These are phyloP conservation scores for Autographa gamma DNA, from an alignment of 2,888 invertebrate species.

Conservation along the genomic window DNA sequence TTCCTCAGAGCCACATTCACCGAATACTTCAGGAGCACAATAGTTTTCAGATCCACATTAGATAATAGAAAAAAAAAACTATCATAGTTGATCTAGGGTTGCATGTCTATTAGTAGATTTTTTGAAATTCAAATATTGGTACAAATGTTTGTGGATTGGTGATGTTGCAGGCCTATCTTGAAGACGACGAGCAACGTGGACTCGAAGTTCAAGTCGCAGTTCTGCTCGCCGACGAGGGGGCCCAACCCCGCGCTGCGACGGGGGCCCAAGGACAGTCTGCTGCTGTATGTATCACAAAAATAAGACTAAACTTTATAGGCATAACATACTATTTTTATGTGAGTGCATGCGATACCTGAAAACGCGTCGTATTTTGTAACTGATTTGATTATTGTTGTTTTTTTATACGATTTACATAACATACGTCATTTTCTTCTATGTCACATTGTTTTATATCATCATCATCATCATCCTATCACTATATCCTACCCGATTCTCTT, in stretches of 20 bases:
- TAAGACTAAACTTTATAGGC: no score
- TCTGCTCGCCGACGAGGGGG: conserved; percentile 89
- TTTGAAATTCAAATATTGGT: conserved; percentile 22
- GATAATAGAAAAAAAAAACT: conserved; percentile 7
- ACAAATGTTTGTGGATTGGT: conserved; percentile 24
- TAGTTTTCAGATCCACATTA: conserved; percentile 41
- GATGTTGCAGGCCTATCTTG: conserved; percentile 79
- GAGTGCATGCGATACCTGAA: no score
- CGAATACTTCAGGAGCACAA: conserved; percentile 48
- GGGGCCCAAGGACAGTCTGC: conserved; percentile 93
- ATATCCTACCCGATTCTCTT: no score
- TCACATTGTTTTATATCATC: no score
- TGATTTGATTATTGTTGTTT: no score
- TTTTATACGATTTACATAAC: no score
- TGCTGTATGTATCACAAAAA: conserved; percentile 90
- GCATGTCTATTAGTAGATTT: conserved; percentile 42
- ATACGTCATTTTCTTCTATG: no score
- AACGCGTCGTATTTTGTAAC: no score
- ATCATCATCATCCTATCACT: no score
- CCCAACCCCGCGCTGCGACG: conserved; percentile 92
- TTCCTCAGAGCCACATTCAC: conserved; percentile 52
- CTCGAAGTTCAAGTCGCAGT: conserved; percentile 89
- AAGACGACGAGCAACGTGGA: conserved; percentile 82
- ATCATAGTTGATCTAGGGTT: conserved; percentile 28
- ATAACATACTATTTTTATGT: no score